Evolutionary conservation across 2,888 invertebrate genomes (phyloP).

Genomic region (Lacanobia oleracea): DNA sequence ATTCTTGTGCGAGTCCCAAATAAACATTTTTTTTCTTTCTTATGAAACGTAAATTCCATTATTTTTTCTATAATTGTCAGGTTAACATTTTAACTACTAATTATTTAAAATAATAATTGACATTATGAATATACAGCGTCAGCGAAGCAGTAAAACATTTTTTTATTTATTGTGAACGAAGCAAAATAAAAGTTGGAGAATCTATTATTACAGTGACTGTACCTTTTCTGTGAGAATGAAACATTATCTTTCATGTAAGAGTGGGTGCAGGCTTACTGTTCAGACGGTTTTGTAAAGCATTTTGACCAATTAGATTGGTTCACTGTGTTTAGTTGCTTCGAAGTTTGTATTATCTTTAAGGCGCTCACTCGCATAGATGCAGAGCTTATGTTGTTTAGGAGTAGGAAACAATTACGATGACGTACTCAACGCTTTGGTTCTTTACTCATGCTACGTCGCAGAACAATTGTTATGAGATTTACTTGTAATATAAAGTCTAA

Average conservation of each 20-base stretch:
- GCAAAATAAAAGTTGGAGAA: neutral
- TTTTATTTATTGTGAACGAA: neutral
- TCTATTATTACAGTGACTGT: neutral
- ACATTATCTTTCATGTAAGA: neutral
- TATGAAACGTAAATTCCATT: neutral
- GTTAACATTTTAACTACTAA: neutral
- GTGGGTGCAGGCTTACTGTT: neutral
- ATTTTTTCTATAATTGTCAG: neutral
- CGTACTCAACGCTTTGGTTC: too few species aligned
- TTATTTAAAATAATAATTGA: neutral
- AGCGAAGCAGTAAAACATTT: too few species aligned
- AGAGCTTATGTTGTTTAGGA: slow-evolving; percentile 18
- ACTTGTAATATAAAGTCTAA: too few species aligned
- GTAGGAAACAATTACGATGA: too few species aligned
- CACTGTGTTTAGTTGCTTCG: slow-evolving; percentile 16
- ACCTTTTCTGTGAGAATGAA: neutral
- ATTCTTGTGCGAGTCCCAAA: too few species aligned
- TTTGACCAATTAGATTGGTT: slow-evolving; percentile 23
- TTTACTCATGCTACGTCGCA: too few species aligned
- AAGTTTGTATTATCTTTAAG: slow-evolving; percentile 43
- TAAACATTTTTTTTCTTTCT: too few species aligned
- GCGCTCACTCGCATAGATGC: slow-evolving; percentile 11
- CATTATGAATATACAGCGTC: neutral
- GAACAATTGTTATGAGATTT: too few species aligned
- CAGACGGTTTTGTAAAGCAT: slow-evolving; percentile 22